Evolutionary conservation across 2,888 invertebrate genomes (phyloP), one percentile per base, ranked within the genome.

Genomic region (Neoaliturus tenellus): DNA sequence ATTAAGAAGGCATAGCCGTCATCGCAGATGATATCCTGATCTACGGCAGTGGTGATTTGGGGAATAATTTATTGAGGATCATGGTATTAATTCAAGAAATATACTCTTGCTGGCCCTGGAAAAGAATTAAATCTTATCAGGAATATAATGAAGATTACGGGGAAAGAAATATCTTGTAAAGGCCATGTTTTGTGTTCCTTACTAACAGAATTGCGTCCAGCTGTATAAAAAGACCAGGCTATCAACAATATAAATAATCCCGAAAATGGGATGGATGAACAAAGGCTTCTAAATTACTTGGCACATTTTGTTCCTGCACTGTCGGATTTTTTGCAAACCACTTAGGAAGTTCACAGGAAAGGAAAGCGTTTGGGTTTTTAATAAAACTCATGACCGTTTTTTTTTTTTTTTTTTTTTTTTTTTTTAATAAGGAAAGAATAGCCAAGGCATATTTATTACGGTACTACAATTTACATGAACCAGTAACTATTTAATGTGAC

Each of bases 221-320:
- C 71, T 44, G 39, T 44, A 33, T 5, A 6, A 17, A 81, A 44
- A 69, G 55, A 81, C n/a, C n/a, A 58, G 35, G 67, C 84, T 48
- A 87, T 87, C 83, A 83, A 20, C 81, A 44, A 85, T 51, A 75
- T 87, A 69, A 44, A 86, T 80, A 78, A 84, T 83, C 81, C 82
- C 80, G 73, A 80, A 83, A 85, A n/a, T n/a, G n/a, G n/a, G n/a
- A n/a, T n/a, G 51, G 85, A 86, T 35, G 31, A 87, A 17, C 85
- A 85, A 84, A 23, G 87, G 51, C 85, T 88, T 69, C 75, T 88
- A n/a, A n/a, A n/a, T n/a, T n/a, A n/a, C n/a, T n/a, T n/a, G n/a
- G n/a, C n/a, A n/a, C n/a, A n/a, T n/a, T 6, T 87, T 87, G 87
- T 58, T 87, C 5, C 86, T 81, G 1, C 88, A 88, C 58, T 88